Percentiles rank a stretch among this genome's conserved stretches.
Evolutionary conservation across 1,140 invertebrate species (phyloP).

Genomic region (Drosophila nigromelanica): DNA sequence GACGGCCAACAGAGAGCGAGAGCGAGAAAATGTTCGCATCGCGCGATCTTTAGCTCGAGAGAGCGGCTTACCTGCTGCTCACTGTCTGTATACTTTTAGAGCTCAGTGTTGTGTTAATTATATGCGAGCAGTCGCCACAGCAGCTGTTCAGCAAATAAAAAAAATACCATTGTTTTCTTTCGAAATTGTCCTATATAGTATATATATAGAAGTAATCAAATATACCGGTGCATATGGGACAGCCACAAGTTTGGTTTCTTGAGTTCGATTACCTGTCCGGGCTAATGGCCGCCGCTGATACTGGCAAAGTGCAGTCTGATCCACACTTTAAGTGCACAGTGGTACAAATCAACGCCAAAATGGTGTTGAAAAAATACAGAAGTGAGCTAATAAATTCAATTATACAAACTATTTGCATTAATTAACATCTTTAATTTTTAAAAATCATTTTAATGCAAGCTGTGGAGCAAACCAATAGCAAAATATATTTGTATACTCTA

Average conservation of each 20-base stretch:
- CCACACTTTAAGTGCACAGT: slow-evolving; percentile 14
- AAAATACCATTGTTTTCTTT: slow-evolving; percentile 29
- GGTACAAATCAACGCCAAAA: neutral
- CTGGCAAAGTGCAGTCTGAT: slow-evolving; percentile 12
- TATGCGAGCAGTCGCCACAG: slow-evolving; percentile 33
- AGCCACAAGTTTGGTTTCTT: slow-evolving; percentile 18
- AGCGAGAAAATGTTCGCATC: neutral
- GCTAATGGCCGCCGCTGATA: slow-evolving; percentile 50
- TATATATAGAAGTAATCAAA: neutral
- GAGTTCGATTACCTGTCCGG: slow-evolving; percentile 64
- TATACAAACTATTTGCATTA: too few species aligned
- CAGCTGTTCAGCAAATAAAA: slow-evolving; percentile 41
- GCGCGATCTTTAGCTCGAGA: neutral
- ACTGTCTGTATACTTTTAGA: slow-evolving; percentile 31
- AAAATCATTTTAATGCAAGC: too few species aligned
- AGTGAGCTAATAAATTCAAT: too few species aligned
- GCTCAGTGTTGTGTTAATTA: slow-evolving; percentile 68
- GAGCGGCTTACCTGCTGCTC: slow-evolving; percentile 26
- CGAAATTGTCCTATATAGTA: neutral
- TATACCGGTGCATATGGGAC: neutral
- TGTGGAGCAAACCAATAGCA: too few species aligned
- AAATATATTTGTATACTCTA: too few species aligned
- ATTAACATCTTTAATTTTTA: too few species aligned
- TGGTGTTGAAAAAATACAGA: too few species aligned
- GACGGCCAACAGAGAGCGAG: slow-evolving; percentile 19